Conservation (phyloP, 2,797 vertebrate species). For the Falco peregrinus region DNA sequence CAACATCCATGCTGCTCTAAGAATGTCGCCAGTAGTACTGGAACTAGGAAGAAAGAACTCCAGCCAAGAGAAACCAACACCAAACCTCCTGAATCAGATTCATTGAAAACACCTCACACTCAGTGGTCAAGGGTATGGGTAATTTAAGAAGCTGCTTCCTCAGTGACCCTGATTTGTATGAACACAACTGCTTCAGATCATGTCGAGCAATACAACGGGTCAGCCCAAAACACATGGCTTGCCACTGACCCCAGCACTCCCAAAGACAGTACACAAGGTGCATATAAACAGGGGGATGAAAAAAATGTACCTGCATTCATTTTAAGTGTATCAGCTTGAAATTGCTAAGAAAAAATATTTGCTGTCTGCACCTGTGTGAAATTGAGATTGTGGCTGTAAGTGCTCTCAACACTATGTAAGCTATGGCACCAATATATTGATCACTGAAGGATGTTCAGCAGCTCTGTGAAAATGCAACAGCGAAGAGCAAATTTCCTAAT, state of each 20-base stretch:
- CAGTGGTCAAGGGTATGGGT: not conserved
- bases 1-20: rapidly evolving
- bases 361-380: conserved; percentile 44
- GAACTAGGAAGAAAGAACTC: not conserved
- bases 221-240: not conserved
- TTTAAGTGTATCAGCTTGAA: not conserved
- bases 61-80: not conserved
- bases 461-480: not conserved
- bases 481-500: not conserved
- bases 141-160: not conserved
- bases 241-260: not conserved
- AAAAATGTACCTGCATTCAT: rapidly evolving
- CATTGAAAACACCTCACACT: not conserved
- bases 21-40: rapidly evolving
- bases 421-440: not conserved
- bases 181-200: not conserved
- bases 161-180: not conserved
- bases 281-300: not conserved
- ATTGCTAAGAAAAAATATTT: conserved; percentile 36
- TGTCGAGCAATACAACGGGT: rapidly evolving
- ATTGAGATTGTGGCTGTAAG: not conserved
- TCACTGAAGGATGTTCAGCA: not conserved
- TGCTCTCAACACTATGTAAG: not conserved
- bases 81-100: not conserved
- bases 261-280: not conserved